Conservation (phyloP, 2,888 invertebrate species). For the Beris chalybata region DNA sequence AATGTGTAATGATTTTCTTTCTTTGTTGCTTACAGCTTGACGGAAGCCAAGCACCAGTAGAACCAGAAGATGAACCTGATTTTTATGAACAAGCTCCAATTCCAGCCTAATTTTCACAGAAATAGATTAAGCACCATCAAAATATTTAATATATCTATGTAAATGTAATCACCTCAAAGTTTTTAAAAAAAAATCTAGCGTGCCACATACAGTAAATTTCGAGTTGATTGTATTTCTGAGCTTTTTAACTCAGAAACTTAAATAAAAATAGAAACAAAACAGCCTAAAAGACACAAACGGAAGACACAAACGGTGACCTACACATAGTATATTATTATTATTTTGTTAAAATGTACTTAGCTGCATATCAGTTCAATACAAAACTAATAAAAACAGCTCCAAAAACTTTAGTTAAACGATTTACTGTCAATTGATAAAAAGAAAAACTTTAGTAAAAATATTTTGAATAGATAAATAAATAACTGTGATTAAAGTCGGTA, state of each 20-base stretch:
- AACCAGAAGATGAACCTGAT: slow-evolving; percentile 87
- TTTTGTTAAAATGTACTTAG: no score
- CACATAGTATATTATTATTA: no score
- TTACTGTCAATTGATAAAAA: slow-evolving; percentile 1
- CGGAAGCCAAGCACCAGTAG: slow-evolving; percentile 77
- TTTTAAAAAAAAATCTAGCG: no score
- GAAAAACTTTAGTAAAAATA: slow-evolving; percentile 2
- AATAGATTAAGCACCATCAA: background rate
- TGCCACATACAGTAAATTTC: no score
- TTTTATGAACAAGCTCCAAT: slow-evolving; percentile 91
- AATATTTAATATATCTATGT: no score
- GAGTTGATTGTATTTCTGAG: background rate
- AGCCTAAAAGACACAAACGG: no score
- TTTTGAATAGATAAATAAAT: slow-evolving; percentile 16
- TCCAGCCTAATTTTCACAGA: slow-evolving; percentile 61
- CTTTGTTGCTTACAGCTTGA: slow-evolving; percentile 67
- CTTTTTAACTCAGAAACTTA: no score
- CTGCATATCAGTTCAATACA: no score
- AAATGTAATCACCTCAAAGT: no score
- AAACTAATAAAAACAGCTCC: background rate
- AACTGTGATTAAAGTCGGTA: slow-evolving; percentile 37
- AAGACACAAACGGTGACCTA: no score
- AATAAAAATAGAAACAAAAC: no score
- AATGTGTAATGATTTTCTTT: background rate
- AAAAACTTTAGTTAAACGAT: background rate